phyloP scores from a whole-genome alignment of 2,797 vertebrate species.

The Mycteria americana region DNA sequence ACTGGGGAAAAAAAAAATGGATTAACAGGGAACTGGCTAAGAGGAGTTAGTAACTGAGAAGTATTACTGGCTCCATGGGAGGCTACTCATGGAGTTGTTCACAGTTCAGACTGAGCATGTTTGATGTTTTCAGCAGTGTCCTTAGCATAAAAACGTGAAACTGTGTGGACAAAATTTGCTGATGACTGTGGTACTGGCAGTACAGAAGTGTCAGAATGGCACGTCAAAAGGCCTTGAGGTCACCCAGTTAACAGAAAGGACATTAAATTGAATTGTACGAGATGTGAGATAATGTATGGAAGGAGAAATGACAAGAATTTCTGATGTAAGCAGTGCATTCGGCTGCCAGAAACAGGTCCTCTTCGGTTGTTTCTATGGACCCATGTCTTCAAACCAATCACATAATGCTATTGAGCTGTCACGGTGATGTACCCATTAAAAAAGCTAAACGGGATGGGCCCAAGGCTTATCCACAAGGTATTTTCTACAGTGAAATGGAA shows the following conservation, averaged over 20 bases:
- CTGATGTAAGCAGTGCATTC: not conserved
- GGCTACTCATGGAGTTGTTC: not conserved
- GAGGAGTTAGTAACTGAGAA: not conserved
- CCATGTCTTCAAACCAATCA: not conserved
- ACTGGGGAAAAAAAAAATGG: not conserved
- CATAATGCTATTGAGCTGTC: not conserved
- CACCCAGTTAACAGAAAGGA: not conserved
- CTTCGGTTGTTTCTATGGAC: not conserved
- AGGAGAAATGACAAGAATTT: not conserved
- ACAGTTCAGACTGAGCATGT: fast-evolving
- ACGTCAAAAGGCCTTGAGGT: not conserved
- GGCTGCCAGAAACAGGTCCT: not conserved
- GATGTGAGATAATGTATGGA: not conserved
- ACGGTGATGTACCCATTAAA: not conserved
- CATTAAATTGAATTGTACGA: not conserved
- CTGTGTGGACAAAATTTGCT: not conserved
- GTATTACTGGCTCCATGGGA: not conserved
- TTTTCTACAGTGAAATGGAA: not conserved
- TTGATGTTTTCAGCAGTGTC: not conserved
- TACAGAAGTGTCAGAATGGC: not conserved
- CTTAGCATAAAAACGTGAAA: not conserved
- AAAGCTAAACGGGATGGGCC: not conserved
- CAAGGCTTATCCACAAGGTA: not conserved
- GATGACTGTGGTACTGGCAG: not conserved
- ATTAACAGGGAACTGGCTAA: not conserved